These are phyloP conservation scores for Hippocampus zosterae DNA, from an alignment of 2,113 vertebrate genomes.

Conservation along the genomic window DNA sequence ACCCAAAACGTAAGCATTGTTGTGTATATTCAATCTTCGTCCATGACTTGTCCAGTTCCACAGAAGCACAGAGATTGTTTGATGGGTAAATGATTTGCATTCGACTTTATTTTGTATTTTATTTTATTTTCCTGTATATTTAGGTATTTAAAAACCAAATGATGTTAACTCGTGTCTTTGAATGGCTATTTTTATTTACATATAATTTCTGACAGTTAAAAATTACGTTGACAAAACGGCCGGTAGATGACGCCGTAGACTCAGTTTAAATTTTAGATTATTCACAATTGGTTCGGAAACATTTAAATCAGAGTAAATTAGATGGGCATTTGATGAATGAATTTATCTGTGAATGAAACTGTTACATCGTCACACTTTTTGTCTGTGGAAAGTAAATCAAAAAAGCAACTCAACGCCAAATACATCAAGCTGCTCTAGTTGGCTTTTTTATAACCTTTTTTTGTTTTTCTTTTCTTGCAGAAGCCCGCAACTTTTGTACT, in stretches of 20 bases:
- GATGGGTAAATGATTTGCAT: not conserved
- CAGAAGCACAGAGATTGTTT: not conserved
- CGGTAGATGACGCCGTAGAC: constrained; percentile 47
- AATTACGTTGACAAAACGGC: not conserved
- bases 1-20: not conserved
- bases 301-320: not conserved
- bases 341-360: not conserved
- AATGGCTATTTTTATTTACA: not conserved
- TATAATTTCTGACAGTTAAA: not conserved
- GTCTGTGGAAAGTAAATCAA: not conserved
- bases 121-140: not conserved
- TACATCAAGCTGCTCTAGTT: too few relatives aligned
- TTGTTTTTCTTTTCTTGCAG: too few relatives aligned
- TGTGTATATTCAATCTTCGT: constrained; percentile 26
- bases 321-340: not conserved
- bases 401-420: not conserved
- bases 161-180: not conserved
- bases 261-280: not conserved
- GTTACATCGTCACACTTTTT: not conserved
- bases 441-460: too few relatives aligned
- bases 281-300: not conserved
- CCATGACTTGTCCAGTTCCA: constrained; percentile 15
- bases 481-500: too few relatives aligned
- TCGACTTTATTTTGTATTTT: not conserved
- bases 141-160: not conserved